Evolutionary conservation across 2,113 vertebrate species (phyloP), one percentile per base, ranked within the genome.

Genomic region (Eleginops maclovinus): DNA sequence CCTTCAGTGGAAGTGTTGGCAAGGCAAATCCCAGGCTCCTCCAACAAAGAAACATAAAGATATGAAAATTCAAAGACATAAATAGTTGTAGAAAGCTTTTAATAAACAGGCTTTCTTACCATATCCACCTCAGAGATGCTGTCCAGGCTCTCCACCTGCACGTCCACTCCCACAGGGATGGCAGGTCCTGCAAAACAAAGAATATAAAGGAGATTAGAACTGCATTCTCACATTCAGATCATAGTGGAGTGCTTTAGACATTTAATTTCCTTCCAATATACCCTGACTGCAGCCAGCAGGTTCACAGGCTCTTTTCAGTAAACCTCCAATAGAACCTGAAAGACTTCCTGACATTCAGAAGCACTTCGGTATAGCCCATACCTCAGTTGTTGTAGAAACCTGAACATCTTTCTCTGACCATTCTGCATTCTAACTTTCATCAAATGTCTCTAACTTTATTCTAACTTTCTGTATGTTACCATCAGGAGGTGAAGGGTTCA

Each of bases 121-220:
- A 99, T 99, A 88, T 99, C 97, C 72, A 99, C 97, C 91, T 99
- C 97, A 19, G 98, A 99, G 93, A 99, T 99, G 85, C 96, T 98
- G 92, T 99, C 98, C 92, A 99, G 93, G 64, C 97, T 99, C 89
- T 99, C 98, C 90, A 99, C 96, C 89, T 99, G 97, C 59, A 98
- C 98, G 70, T 99, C 97, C 63, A 99, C 96, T 4, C 97, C 98
- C 59, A 99, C 98, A 0, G 98, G 97, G 90, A 99, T 97, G 0
- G 97, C 96, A 58, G 98, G 98, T 66, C 98, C 98, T 99, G 87
- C 10, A 73, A 68, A 53, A 65, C 21, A 85, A 59, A 74, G 31
- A 72, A 5, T 0, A 43, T 9, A 61, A 31, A 31, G 31, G 8
- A 36, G 31, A 36, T 36, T 36, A 36, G 31, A 36, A 36, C 31